Percentiles rank a stretch among this genome's conserved stretches.
phyloP scores from a whole-genome alignment of 1,140 invertebrate genomes.

The Dreissena polymorpha region DNA sequence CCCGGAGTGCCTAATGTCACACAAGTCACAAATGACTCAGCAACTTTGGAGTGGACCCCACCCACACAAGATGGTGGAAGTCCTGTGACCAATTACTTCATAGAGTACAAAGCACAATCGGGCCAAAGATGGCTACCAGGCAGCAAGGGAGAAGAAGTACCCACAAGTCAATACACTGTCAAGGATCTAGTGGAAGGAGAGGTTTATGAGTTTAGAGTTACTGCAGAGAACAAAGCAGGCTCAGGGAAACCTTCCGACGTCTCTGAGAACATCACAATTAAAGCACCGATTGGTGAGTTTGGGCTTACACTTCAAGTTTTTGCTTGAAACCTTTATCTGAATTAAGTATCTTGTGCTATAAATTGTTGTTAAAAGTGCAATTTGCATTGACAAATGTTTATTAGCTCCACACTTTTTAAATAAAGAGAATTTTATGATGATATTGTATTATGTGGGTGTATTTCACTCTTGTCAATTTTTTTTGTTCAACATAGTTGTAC shows the following conservation, averaged over 20 bases:
- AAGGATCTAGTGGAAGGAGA: constrained; percentile 92
- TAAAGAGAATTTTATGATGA: too few species aligned
- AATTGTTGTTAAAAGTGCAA: too few species aligned
- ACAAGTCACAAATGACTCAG: constrained; percentile 94
- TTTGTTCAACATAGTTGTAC: too few species aligned
- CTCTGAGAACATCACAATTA: constrained; percentile 81
- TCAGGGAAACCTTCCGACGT: constrained; percentile 90
- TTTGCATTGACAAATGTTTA: too few species aligned
- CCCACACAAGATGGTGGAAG: constrained; percentile 95
- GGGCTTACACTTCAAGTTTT: neutral
- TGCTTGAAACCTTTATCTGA: too few species aligned
- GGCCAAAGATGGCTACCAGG: constrained; percentile 81
- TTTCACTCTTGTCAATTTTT: too few species aligned
- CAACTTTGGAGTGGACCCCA: constrained; percentile 94
- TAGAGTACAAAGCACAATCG: constrained; percentile 94
- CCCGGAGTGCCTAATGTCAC: constrained; percentile 86
- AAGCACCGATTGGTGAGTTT: constrained; percentile 72
- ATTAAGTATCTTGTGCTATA: too few species aligned
- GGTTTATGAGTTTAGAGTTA: constrained; percentile 97
- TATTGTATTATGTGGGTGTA: too few species aligned
- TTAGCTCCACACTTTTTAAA: too few species aligned
- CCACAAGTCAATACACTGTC: constrained; percentile 71
- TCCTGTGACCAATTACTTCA: constrained; percentile 96
- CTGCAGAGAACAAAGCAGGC: constrained; percentile 97
- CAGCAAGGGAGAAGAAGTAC: constrained; percentile 85